Conservation (phyloP, 2,797 vertebrate genomes). For the Botia kubotai region DNA sequence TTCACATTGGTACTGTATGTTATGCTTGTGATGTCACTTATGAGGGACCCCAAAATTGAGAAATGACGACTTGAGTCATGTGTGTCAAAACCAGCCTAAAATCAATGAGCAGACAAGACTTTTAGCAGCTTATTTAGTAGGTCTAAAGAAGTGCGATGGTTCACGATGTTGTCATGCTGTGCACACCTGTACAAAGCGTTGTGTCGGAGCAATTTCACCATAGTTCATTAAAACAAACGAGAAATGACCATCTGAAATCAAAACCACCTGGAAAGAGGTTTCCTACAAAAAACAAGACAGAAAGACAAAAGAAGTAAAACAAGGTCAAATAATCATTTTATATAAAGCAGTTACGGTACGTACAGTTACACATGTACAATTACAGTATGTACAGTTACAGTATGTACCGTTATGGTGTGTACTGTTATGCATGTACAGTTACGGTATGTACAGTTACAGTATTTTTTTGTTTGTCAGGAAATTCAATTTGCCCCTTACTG, state of each 20-base stretch:
- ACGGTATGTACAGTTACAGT: too few species aligned
- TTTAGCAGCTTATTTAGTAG: too few species aligned
- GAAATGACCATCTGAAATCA: constrained; percentile 63
- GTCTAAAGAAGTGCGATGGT: too few species aligned
- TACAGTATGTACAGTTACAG: too few species aligned
- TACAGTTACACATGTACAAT: too few species aligned
- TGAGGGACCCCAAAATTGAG: constrained; percentile 62
- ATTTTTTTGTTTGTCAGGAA: too few species aligned
- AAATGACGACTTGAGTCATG: constrained; percentile 50
- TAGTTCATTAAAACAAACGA: constrained; percentile 77
- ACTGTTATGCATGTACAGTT: too few species aligned
- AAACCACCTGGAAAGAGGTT: constrained; percentile 68
- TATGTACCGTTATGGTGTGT: too few species aligned
- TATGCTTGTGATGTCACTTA: constrained; percentile 27
- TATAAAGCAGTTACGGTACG: too few species aligned
- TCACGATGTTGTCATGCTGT: neutral
- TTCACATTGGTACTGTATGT: constrained; percentile 66
- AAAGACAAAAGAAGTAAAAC: too few species aligned
- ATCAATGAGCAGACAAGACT: too few species aligned
- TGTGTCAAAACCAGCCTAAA: constrained; percentile 75
- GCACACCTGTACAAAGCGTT: constrained; percentile 51
- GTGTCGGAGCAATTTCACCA: constrained; percentile 45
- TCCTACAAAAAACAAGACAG: constrained; percentile 55
- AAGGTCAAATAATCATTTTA: neutral
- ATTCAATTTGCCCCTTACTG: constrained; percentile 63